These are phyloP conservation scores for Distichodus sexfasciatus DNA, from an alignment of 2,797 vertebrate species.

Conservation along the genomic window DNA sequence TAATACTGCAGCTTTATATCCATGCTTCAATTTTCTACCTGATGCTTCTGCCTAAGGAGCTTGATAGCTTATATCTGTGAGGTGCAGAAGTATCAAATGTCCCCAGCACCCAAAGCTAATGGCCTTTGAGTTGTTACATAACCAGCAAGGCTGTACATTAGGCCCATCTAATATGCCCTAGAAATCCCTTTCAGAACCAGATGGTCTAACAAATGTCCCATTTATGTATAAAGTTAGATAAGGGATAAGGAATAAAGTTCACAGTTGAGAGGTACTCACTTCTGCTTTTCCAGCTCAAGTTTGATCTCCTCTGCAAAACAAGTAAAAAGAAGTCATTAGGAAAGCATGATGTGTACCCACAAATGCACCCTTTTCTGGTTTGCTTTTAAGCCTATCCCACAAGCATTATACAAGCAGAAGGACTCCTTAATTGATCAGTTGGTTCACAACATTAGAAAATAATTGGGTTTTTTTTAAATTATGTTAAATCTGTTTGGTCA, in stretches of 20 bases:
- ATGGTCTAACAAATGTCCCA: background rate
- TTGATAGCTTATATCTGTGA: too few species aligned
- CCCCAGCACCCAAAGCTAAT: background rate
- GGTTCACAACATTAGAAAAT: too few species aligned
- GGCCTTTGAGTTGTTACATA: background rate
- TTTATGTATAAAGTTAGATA: background rate
- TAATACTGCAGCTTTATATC: background rate
- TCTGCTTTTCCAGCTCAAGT: constrained; percentile 89
- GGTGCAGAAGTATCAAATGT: background rate
- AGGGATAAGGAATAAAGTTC: background rate
- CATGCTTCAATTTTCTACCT: too few species aligned
- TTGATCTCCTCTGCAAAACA: constrained; percentile 92
- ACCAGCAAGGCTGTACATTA: background rate
- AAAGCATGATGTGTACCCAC: constrained; percentile 7
- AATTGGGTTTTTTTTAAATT: too few species aligned
- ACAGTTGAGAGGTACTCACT: constrained; percentile 76
- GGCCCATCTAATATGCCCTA: background rate
- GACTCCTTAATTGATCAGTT: too few species aligned
- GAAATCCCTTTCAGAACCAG: background rate
- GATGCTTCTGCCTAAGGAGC: background rate
- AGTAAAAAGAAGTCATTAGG: constrained; percentile 36
- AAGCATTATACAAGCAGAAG: too few species aligned
- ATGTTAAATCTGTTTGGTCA: too few species aligned
- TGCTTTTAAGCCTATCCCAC: too few species aligned
- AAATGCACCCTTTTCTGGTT: too few species aligned